A percentile compares a stretch with the other conserved stretches of the same genome.
These are phyloP conservation scores for Trisateles emortualis DNA, from an alignment of 2,888 invertebrate genomes.

Conservation along the genomic window DNA sequence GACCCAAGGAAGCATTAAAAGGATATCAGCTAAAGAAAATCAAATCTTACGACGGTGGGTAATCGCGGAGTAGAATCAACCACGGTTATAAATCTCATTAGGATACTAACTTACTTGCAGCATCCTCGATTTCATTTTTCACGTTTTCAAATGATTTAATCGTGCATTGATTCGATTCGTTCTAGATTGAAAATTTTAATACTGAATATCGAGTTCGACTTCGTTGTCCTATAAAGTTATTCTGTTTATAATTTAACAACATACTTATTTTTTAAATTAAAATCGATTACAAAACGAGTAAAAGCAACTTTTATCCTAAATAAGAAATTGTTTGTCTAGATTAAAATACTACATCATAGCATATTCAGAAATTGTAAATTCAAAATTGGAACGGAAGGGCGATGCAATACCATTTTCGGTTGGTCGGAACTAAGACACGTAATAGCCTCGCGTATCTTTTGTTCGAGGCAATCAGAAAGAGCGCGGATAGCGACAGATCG, in stretches of 20 bases:
- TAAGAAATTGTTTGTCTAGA: not conserved
- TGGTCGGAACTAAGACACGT: slow-evolving; percentile 37
- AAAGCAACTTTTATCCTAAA: no score
- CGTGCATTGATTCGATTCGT: slow-evolving; percentile 11
- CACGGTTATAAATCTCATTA: slow-evolving; percentile 76
- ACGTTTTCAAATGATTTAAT: slow-evolving; percentile 71
- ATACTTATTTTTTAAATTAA: no score
- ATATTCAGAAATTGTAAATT: slow-evolving; percentile 7
- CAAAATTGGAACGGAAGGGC: not conserved
- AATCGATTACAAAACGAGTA: no score
- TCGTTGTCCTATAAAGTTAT: no score
- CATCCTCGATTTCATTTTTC: slow-evolving; percentile 63
- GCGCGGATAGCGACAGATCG: slow-evolving; percentile 59
- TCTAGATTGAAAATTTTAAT: slow-evolving; percentile 1
- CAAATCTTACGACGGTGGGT: slow-evolving; percentile 64
- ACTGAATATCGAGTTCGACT: no score
- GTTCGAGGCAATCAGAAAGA: slow-evolving; percentile 36
- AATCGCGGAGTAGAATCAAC: slow-evolving; percentile 67
- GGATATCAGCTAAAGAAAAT: slow-evolving; percentile 66
- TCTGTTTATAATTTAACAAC: no score
- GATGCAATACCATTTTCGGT: slow-evolving; percentile 11
- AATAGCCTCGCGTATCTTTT: slow-evolving; percentile 41
- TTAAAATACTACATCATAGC: not conserved
- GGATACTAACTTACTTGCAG: slow-evolving; percentile 54
- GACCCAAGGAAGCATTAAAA: slow-evolving; percentile 52